Percentiles rank a stretch among this genome's conserved stretches.
Evolutionary conservation across 2,113 vertebrate species (phyloP).

Genomic region (Odobenus rosmarus): DNA sequence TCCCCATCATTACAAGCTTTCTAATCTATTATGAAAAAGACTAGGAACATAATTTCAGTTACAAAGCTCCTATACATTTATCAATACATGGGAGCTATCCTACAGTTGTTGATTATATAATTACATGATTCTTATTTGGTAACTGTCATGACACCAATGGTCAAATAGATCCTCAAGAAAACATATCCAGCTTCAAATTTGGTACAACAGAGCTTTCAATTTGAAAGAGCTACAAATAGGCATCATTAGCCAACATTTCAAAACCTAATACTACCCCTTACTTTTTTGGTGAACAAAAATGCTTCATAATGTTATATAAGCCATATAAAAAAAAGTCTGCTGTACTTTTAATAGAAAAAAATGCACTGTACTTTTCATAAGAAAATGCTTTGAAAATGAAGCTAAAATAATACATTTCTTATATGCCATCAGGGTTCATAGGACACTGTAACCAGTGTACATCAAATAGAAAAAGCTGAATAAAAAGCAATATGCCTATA

Average conservation of each 20-base stretch:
- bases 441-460: not conserved
- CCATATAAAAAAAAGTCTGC: not conserved
- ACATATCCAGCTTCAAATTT: not conserved
- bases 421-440: not conserved
- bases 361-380: not conserved
- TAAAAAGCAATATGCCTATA: not conserved
- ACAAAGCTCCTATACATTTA: constrained; percentile 28
- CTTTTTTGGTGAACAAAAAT: not conserved
- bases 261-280: not conserved
- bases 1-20: constrained; percentile 68
- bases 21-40: constrained; percentile 61
- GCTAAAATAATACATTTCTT: not conserved
- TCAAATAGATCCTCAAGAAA: constrained; percentile 42
- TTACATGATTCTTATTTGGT: constrained; percentile 6
- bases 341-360: not conserved
- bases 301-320: not conserved
- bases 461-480: not conserved
- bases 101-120: not conserved
- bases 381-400: not conserved
- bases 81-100: not conserved
- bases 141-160: not conserved
- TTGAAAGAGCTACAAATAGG: constrained; percentile 51
- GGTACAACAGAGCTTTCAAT: not conserved
- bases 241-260: not conserved
- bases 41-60: constrained; percentile 46